Percentiles rank a stretch among this genome's conserved stretches.
These are phyloP conservation scores for Drosophila birchii DNA, from an alignment of 2,888 invertebrate genomes.

Conservation along the genomic window DNA sequence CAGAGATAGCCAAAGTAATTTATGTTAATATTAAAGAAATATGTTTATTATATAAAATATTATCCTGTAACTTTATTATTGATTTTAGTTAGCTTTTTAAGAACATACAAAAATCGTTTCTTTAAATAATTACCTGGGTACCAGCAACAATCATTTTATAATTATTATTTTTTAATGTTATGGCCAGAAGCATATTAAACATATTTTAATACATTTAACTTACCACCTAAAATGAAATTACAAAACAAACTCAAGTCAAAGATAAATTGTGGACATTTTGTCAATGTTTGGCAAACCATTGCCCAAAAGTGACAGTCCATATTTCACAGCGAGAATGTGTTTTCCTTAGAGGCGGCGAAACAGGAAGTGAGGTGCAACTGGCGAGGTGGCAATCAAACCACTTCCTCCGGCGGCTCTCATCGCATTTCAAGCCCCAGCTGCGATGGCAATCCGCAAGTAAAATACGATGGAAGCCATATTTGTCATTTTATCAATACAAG, in stretches of 20 bases:
- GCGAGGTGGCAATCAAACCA: slow-evolving; percentile 34
- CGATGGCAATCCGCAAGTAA: slow-evolving; percentile 33
- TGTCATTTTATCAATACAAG: slow-evolving; percentile 51
- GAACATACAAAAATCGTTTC: too few relatives aligned
- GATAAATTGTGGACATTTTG: not conserved
- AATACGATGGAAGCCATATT: slow-evolving; percentile 40
- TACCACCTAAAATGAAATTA: not conserved
- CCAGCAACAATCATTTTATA: too few relatives aligned
- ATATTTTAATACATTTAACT: not conserved
- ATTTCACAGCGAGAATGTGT: not conserved
- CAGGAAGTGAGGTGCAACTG: slow-evolving; percentile 26
- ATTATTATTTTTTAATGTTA: not conserved
- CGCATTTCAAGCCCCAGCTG: slow-evolving; percentile 34
- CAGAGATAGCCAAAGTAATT: too few relatives aligned
- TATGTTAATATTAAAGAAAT: too few relatives aligned
- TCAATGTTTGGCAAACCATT: not conserved
- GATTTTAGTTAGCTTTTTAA: not conserved
- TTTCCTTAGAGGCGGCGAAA: not conserved
- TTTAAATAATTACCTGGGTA: too few relatives aligned
- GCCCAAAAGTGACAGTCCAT: not conserved
- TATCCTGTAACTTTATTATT: not conserved
- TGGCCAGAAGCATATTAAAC: too few relatives aligned
- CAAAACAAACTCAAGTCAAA: not conserved
- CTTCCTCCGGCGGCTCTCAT: slow-evolving; percentile 20
- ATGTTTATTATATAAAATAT: not conserved